A percentile compares a stretch with the other conserved stretches of the same genome.
phyloP scores from a whole-genome alignment of 1,140 invertebrate species.

The Scaptomyza pallida region DNA sequence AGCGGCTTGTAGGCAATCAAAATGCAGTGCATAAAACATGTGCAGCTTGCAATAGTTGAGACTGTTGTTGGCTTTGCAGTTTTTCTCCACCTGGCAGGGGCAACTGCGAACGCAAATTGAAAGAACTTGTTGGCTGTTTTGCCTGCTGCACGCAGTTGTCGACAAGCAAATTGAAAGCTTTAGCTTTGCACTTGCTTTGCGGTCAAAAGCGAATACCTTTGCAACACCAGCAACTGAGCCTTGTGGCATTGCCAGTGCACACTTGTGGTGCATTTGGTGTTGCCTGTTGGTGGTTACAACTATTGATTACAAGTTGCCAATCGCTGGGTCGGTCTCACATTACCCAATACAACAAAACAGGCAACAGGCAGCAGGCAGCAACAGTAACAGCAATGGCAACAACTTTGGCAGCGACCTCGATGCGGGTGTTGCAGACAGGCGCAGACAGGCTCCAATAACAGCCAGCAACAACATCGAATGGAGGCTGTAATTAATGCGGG shows the following conservation, averaged over 20 bases:
- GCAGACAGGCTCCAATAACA: constrained; percentile 55
- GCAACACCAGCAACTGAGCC: constrained; percentile 19
- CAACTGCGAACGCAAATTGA: constrained; percentile 68
- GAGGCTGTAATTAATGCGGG: constrained; percentile 83
- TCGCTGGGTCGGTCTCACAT: constrained; percentile 70
- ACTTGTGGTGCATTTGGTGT: constrained; percentile 49
- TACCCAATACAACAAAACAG: constrained; percentile 47
- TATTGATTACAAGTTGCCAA: constrained; percentile 76
- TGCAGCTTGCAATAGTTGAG: constrained; percentile 58
- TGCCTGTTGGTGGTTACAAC: constrained; percentile 77
- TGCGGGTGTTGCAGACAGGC: constrained; percentile 72
- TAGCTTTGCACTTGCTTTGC: constrained; percentile 79
- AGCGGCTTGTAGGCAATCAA: constrained; percentile 76
- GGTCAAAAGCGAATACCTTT: constrained; percentile 57
- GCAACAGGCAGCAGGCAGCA: constrained; percentile 8
- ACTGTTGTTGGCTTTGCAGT: constrained; percentile 14
- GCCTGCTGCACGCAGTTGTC: constrained; percentile 44
- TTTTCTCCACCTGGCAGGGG: constrained; percentile 55
- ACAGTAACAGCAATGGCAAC: constrained; percentile 15
- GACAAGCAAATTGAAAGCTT: constrained; percentile 78
- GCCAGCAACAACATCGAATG: constrained; percentile 42
- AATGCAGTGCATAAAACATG: constrained; percentile 75
- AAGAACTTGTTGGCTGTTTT: constrained; percentile 76
- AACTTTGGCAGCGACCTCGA: constrained; percentile 38
- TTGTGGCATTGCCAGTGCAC: constrained; percentile 34